Evolutionary conservation across 92 coral and sea anemone species (phyloP), one percentile per base, ranked within the genome.

Genomic region (Hydrozoanthus gracilis): DNA sequence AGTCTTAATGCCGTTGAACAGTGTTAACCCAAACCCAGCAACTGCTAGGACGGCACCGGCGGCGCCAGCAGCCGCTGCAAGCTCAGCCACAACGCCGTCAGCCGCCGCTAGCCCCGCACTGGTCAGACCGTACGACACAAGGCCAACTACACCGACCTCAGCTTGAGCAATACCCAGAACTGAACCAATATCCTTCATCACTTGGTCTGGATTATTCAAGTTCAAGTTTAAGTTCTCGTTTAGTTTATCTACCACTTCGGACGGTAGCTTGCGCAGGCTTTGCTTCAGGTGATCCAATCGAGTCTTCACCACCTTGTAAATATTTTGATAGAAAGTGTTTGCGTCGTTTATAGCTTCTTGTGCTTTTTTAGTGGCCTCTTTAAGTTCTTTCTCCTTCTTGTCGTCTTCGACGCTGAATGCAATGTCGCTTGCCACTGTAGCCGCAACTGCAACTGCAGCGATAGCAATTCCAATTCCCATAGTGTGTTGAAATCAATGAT

Each of bases 21-120:
- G 76, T 52, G 94, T 55, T 86, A 91, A 88, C 84, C 94, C 92
- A 91, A 91, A 91, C 44, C 94, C 94, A 8, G 83, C 92, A 12
- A 91, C 94, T 14, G 94, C 92, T 52, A 88, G 62, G 47, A 86
- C 92, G 17, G 90, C 85, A 4, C 90, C 92, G 0, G 86, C 94
- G 20, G 87, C 92, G 44, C 88, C 92, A 8, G 94, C 94, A 4
- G 80, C 82, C 14, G 87, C 92, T 79, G 88, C 94, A 20, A 91
- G 79, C 46, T 66, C 92, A 35, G 92, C 94, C 51, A 88, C 52
- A 65, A 91, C 75, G 20, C 92, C 92, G 58, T 91, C 94, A 17
- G 92, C 94, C 6, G 90, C 92, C 14, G 88, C 92, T 46, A 91
- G 62, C 52, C 92, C 92, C 17, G 92, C 92, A 79, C 49, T 86